phyloP scores from a whole-genome alignment of 2,113 vertebrate genomes.

The Hystrix cristata region DNA sequence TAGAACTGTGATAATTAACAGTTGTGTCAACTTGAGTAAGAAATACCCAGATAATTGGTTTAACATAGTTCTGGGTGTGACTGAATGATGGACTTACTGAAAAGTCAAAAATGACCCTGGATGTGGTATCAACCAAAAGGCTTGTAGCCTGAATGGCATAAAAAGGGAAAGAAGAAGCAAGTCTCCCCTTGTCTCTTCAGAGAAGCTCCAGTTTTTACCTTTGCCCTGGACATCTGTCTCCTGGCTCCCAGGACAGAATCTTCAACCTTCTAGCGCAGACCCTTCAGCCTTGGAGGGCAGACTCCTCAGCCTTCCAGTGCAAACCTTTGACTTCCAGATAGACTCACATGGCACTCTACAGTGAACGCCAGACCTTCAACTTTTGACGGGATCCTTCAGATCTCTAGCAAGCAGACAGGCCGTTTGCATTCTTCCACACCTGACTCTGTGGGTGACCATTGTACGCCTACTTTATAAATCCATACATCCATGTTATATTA shows the following conservation, averaged over 20 bases:
- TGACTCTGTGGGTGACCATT: not conserved
- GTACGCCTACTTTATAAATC: not conserved
- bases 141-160: not conserved
- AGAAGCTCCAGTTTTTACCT: not conserved
- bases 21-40: not conserved
- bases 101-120: not conserved
- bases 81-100: not conserved
- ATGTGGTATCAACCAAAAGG: not conserved
- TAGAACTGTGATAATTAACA: not conserved
- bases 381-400: not conserved
- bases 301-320: not conserved
- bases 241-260: not conserved
- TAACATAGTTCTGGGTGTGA: not conserved
- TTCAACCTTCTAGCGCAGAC: not conserved
- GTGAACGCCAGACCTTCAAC: not conserved
- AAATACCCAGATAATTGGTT: not conserved
- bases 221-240: not conserved
- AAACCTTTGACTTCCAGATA: not conserved
- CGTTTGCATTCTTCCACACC: not conserved
- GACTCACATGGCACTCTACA: not conserved
- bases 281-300: not conserved
- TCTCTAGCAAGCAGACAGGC: not conserved
- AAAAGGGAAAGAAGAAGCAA: not conserved
- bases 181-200: not conserved
- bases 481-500: not conserved